Base-by-base conservation (phyloP, 92 coral and sea anemone genomes). In the Bergia sp. region DNA sequence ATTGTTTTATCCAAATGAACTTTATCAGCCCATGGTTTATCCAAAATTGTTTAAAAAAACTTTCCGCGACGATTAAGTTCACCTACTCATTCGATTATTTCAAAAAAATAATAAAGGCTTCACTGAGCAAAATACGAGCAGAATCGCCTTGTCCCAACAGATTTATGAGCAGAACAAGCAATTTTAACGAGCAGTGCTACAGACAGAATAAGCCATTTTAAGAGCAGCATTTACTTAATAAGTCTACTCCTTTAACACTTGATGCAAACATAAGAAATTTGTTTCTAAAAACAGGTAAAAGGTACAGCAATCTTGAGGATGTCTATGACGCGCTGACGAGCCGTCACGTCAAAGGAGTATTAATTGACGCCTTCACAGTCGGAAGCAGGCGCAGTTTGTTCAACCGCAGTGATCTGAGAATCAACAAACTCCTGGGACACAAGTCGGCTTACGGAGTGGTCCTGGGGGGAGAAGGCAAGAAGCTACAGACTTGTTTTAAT, bases 391-490 rank as follows among this genome's bases (percentile, higher is more conserved):
- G 91, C 41, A 90, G 91, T 23, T 88, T 97, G 74, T 97, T 97
- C 77, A 80, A 93, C 61, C 88, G 95, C 4, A 86, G 91, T 11
- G 98, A 93, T 16, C 88, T 97, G 7, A 78, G 98, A 55, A 95
- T 97, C 88, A 93, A 89, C 82, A 93, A 97, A 73, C 90, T 97
- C 23, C 88, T 91, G 43, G 99, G 93, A 76, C 93, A 95, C 82
- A 91, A 94, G 66, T 91, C 99, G 0, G 98, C 99, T 9, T 97
- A 95, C 73, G 99, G 99, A 5, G 96, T 93, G 1, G 99, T 94
- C 37, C 82, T 97, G 86, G 98, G 95, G 50, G 99, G 99, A 1
- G 99, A 97, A 53, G 98, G 91, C 37, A 95, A 89, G 88, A 97
- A 97, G 88, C 95, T 97, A 9, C 98, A 97, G 61, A 91, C 92